Evolutionary conservation across 2,888 invertebrate genomes (phyloP).

Genomic region (Cantharis nigra): DNA sequence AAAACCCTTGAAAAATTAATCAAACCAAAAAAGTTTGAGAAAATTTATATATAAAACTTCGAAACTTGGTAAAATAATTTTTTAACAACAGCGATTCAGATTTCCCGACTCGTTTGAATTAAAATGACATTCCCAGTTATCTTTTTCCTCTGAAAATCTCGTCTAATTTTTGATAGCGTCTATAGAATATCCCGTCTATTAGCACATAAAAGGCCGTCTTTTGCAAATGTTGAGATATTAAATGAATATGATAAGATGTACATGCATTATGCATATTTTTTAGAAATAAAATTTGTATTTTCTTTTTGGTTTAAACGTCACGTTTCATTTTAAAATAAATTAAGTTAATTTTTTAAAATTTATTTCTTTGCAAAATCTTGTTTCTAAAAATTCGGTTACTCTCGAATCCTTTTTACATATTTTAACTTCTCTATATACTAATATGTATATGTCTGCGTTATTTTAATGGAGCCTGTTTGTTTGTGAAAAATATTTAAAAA

Average conservation of each 20-base stretch:
- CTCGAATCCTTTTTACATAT: not conserved
- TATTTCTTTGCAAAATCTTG: not conserved
- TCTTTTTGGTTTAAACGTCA: not conserved
- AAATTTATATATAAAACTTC: not conserved
- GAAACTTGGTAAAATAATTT: not conserved
- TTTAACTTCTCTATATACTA: not conserved
- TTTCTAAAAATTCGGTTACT: not conserved
- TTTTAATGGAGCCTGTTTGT: not conserved
- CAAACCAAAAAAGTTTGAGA: not conserved
- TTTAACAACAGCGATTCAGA: conserved; percentile 9
- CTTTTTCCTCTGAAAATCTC: conserved; percentile 19
- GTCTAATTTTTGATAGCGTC: conserved; percentile 17
- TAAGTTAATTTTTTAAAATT: not conserved
- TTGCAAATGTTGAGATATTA: not conserved
- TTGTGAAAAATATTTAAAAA: not conserved
- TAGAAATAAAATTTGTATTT: not conserved
- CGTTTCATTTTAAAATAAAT: not conserved
- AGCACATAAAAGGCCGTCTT: conserved; percentile 14
- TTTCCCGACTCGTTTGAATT: conserved; percentile 21
- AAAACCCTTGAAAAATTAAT: not conserved
- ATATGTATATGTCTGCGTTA: not conserved
- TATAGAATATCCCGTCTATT: conserved; percentile 8
- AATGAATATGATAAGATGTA: conserved; percentile 1
- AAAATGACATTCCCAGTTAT: conserved; percentile 26
- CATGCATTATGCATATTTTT: conserved; percentile 8